These are phyloP conservation scores for Ophioderma brevispina DNA, from an alignment of 35 echinoderm and acorn worm species.

Conservation along the genomic window DNA sequence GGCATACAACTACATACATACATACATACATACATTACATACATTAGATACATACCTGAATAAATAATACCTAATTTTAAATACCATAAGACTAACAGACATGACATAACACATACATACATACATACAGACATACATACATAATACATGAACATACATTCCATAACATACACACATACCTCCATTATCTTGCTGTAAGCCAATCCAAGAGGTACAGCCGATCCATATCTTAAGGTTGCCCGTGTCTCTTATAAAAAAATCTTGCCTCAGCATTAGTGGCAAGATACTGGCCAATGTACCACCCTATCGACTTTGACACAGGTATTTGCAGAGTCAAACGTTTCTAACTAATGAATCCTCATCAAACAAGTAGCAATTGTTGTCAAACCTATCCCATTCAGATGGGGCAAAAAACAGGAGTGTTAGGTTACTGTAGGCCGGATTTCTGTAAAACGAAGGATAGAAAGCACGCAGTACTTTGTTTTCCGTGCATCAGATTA, in stretches of 20 bases:
- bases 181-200: neutral
- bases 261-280: neutral
- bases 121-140: no score
- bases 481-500: no score
- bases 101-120: no score
- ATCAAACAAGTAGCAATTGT: neutral
- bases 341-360: neutral
- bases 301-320: neutral
- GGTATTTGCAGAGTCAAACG: neutral
- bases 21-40: no score
- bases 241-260: neutral
- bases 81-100: no score
- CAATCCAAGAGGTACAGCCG: neutral
- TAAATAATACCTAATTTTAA: no score
- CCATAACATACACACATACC: no score
- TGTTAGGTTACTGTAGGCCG: neutral
- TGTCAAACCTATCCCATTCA: neutral
- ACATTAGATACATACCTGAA: no score
- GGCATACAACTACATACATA: no score
- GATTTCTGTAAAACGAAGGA: neutral
- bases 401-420: neutral
- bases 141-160: no score
- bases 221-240: neutral
- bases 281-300: neutral
- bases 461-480: no score